Evolutionary conservation across 2,888 invertebrate species (phyloP), one percentile per base, ranked within the genome.

Genomic region (Latheticus oryzae): DNA sequence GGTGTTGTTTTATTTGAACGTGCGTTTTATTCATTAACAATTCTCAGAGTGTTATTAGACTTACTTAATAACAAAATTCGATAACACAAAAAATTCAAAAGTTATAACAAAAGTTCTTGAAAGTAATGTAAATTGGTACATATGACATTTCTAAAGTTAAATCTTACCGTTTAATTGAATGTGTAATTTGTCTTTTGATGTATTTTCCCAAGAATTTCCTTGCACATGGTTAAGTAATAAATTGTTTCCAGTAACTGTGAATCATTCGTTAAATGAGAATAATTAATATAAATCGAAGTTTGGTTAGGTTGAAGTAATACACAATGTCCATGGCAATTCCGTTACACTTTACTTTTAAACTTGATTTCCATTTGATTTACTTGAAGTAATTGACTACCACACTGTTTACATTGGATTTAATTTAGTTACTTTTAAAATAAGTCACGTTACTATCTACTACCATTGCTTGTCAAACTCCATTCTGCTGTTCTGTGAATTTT

Each of bases 231-330:
- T 16, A 33, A 15, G 35, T 48, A 11, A 23, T 24, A 15, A 52
- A 52, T 42, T 42, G n/a, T n/a, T n/a, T 42, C 40, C 30, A 42
- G 52, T 32, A 28, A 17, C 9, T n/a, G 40, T 52, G 52, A 52
- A 42, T 52, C 52, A 52, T 33, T 42, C 21, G 30, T 45, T 45
- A 32, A 45, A 45, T 30, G 32, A 8, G 32, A 52, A 52, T 42
- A 51, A 28, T n/a, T 37, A 52, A 40, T 32, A 24, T 19, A 33
- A 21, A 52, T 42, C 42, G 40, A 52, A 42, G 52, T 52, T 52
- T 52, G 52, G 52, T 52, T 52, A 52, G 30, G 52, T 52, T 52
- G 42, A 24, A 52, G 42, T 42, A 42, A 16, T 28, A 28, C 9
- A 33, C 45, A 45, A 12, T 42, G 47, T 48, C 24, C 48, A 48